phyloP scores from a whole-genome alignment of 2,888 invertebrate genomes.

The Drosophila leonis region DNA sequence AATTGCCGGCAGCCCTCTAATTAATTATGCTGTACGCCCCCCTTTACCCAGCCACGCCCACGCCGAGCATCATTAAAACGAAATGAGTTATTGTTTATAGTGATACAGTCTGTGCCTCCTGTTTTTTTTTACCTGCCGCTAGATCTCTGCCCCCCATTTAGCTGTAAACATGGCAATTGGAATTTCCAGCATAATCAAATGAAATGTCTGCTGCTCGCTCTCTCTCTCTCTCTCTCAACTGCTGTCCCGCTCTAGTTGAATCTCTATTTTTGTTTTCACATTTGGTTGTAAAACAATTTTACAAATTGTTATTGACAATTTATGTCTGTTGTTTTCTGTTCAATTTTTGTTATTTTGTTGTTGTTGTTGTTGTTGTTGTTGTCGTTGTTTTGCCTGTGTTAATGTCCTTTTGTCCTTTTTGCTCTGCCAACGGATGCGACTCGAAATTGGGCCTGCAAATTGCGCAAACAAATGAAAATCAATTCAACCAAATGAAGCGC shows the following conservation, averaged over 20 bases:
- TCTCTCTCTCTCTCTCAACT: background rate
- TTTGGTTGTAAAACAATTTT: constrained; percentile 69
- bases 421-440: constrained; percentile 40
- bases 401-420: constrained; percentile 2
- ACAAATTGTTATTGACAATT: constrained; percentile 80
- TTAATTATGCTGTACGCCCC: constrained; percentile 70
- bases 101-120: constrained; percentile 6
- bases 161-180: constrained; percentile 63
- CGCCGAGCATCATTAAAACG: constrained; percentile 70
- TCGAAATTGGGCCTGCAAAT: constrained; percentile 52
- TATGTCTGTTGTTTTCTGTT: constrained; percentile 57
- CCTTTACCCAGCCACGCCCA: background rate
- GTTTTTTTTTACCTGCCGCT: background rate
- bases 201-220: constrained; percentile 17
- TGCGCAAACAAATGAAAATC: constrained; percentile 68
- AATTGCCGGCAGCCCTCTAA: constrained; percentile 28
- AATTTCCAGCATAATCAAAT: constrained; percentile 64
- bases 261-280: constrained; percentile 37
- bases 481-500: constrained; percentile 70
- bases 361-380: background rate
- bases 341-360: constrained; percentile 14
- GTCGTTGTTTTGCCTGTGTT: background rate
- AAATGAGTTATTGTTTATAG: constrained; percentile 67
- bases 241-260: background rate
- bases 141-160: constrained; percentile 22